Evolutionary conservation across 2,888 invertebrate species (phyloP).

Genomic region (Patella caerulea): DNA sequence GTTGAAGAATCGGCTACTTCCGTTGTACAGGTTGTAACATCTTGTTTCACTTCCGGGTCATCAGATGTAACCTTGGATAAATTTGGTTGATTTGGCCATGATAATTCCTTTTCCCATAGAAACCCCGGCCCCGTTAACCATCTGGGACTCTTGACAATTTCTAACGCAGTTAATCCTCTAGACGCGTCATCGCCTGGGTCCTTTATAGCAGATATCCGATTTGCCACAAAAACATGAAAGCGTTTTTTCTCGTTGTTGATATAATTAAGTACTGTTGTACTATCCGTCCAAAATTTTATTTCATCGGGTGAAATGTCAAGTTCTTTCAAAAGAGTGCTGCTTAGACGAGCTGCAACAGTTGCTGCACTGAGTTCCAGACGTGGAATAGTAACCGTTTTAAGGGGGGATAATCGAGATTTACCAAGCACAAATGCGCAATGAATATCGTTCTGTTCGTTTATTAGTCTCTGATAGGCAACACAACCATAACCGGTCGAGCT

Average conservation of each 20-base stretch:
- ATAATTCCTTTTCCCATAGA: not conserved
- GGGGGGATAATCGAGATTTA: conserved; percentile 17
- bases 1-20: not conserved
- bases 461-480: conserved; percentile 15
- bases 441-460: conserved; percentile 1
- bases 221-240: conserved; percentile 22
- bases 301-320: conserved; percentile 4
- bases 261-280: conserved; percentile 12
- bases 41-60: conserved; percentile 17
- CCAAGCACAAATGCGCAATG: conserved; percentile 20
- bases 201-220: conserved; percentile 8
- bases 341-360: not conserved
- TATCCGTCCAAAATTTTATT: conserved; percentile 16
- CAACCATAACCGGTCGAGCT: conserved; percentile 21
- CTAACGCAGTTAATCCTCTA: too few species aligned
- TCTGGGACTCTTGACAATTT: too few species aligned
- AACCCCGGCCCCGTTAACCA: too few species aligned
- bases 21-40: not conserved
- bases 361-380: conserved; percentile 23
- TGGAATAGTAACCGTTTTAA: conserved; percentile 20
- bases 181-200: conserved; percentile 14
- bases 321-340: not conserved
- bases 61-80: not conserved
- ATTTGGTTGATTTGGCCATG: conserved; percentile 18
- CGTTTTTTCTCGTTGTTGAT: conserved; percentile 11